These are phyloP conservation scores for Crotalus viridis DNA, from an alignment of 2,113 vertebrate genomes.

Conservation along the genomic window DNA sequence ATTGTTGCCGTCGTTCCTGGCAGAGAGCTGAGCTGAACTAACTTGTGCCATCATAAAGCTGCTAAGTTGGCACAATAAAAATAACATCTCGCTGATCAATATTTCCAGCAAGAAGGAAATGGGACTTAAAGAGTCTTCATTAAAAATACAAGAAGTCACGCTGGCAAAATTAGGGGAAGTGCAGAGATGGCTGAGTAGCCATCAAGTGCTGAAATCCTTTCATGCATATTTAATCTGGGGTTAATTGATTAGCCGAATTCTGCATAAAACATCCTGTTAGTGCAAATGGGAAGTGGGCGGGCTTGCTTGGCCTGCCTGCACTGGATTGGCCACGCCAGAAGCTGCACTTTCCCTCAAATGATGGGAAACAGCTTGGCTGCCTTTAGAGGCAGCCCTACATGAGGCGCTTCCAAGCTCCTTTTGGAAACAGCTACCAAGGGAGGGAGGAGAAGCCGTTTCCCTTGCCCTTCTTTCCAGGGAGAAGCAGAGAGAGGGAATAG, in stretches of 20 bases:
- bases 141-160: background rate
- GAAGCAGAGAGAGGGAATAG: background rate
- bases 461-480: background rate
- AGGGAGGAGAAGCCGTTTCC: background rate
- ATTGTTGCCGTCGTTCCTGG: background rate
- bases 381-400: background rate
- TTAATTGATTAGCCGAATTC: background rate
- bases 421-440: background rate
- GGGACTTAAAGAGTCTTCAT: background rate
- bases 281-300: background rate
- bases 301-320: rapidly evolving
- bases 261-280: background rate
- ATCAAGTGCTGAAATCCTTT: background rate
- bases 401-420: background rate
- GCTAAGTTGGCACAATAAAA: background rate
- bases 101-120: background rate
- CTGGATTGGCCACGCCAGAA: background rate
- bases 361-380: background rate
- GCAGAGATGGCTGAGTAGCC: background rate
- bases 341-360: background rate
- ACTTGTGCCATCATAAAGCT: background rate
- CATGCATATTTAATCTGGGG: background rate
- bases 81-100: background rate
- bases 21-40: background rate
- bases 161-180: background rate